These are phyloP conservation scores for Cotesia congregata DNA, from an alignment of 2,888 invertebrate genomes.

Conservation along the genomic window DNA sequence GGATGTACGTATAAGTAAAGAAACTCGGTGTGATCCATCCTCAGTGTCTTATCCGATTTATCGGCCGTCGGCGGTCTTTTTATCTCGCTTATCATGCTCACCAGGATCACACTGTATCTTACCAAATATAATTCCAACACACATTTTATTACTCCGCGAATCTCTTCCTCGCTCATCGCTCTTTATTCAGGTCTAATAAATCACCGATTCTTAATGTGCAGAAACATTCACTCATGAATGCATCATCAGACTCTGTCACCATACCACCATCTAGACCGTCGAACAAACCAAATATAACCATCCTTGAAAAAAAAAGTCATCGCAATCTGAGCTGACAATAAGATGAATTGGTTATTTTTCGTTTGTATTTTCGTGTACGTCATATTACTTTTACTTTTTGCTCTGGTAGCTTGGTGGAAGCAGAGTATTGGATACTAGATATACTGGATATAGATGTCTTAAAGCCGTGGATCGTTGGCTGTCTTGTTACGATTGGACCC, in stretches of 20 bases:
- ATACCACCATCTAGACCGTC: background rate
- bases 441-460: background rate
- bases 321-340: background rate
- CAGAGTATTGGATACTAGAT: constrained; percentile 18
- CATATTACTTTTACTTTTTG: background rate
- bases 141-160: constrained; percentile 12
- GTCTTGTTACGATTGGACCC: constrained; percentile 40
- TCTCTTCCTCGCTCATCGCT: background rate
- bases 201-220: constrained; percentile 3
- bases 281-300: background rate
- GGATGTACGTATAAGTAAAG: background rate
- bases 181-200: constrained; percentile 6
- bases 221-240: constrained; percentile 12
- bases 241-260: background rate
- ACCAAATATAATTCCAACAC: constrained; percentile 24
- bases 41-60: constrained; percentile 28
- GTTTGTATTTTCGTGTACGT: background rate
- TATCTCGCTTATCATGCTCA: constrained; percentile 28
- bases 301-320: background rate
- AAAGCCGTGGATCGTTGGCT: constrained; percentile 27
- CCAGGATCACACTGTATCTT: constrained; percentile 32
- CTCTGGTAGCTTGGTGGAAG: background rate
- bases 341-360: constrained; percentile 17
- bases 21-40: constrained; percentile 19
- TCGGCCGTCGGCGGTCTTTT: constrained; percentile 32